Conservation (phyloP, 2,113 vertebrate genomes). For the Scomber scombrus region DNA sequence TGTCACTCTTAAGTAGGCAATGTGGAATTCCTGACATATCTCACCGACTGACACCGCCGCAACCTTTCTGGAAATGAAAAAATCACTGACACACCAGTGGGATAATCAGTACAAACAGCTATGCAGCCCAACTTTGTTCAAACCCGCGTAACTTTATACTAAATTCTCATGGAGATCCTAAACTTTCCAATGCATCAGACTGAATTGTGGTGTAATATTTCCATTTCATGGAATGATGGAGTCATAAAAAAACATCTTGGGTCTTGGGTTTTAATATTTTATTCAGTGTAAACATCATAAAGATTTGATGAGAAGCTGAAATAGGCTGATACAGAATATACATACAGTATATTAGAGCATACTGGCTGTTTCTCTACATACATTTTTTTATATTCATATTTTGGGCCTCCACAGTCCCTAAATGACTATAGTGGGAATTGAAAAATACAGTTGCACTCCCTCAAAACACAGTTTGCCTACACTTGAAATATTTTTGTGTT, state of each 20-base stretch:
- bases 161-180: not conserved
- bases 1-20: not conserved
- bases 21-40: not conserved
- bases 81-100: not conserved
- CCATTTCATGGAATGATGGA: not conserved
- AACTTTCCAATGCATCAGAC: not conserved
- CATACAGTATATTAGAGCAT: not conserved
- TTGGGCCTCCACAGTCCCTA: too few relatives aligned
- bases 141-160: not conserved
- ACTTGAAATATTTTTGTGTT: not conserved
- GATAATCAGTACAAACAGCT: not conserved
- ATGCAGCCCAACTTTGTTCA: conserved; percentile 4
- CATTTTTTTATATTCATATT: too few relatives aligned
- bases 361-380: too few relatives aligned
- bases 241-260: not conserved
- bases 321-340: not conserved
- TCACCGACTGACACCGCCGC: too few relatives aligned
- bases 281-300: not conserved
- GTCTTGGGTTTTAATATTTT: too few relatives aligned
- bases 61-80: not conserved
- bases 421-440: not conserved
- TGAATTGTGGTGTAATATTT: not conserved
- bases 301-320: too few relatives aligned
- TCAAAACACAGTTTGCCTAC: not conserved
- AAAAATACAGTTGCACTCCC: not conserved